Evolutionary conservation across 2,888 invertebrate species (phyloP).

Genomic region (Notocelia uddmanniana): DNA sequence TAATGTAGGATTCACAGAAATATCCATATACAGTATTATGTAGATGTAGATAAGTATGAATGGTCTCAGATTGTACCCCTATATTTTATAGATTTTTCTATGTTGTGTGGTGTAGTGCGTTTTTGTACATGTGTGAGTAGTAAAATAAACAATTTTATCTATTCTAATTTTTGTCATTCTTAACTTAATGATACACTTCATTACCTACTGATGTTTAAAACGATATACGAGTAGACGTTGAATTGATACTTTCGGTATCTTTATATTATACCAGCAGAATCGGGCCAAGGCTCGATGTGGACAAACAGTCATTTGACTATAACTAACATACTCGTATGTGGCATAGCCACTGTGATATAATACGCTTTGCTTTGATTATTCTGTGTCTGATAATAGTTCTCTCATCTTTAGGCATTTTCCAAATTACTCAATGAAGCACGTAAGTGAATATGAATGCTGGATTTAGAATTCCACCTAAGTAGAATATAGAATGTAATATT

Average conservation of each 20-base stretch:
- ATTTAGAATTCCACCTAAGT: neutral
- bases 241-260: neutral
- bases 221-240: neutral
- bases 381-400: neutral
- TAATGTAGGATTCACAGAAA: neutral
- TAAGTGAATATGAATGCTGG: neutral
- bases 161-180: neutral
- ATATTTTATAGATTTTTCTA: constrained; percentile 7
- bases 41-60: neutral
- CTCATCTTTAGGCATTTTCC: neutral
- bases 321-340: neutral
- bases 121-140: constrained; percentile 15
- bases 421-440: neutral
- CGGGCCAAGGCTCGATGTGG: neutral
- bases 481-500: neutral
- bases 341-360: neutral
- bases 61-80: neutral
- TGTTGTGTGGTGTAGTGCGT: constrained; percentile 26
- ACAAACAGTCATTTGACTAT: too few relatives aligned
- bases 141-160: constrained; percentile 2
- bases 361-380: neutral
- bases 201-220: neutral
- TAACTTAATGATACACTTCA: neutral
- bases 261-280: neutral
- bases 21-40: neutral